A percentile compares a stretch with the other conserved stretches of the same genome.
These are phyloP conservation scores for Eremophila alpestris DNA, from an alignment of 2,797 vertebrate genomes.

Conservation along the genomic window DNA sequence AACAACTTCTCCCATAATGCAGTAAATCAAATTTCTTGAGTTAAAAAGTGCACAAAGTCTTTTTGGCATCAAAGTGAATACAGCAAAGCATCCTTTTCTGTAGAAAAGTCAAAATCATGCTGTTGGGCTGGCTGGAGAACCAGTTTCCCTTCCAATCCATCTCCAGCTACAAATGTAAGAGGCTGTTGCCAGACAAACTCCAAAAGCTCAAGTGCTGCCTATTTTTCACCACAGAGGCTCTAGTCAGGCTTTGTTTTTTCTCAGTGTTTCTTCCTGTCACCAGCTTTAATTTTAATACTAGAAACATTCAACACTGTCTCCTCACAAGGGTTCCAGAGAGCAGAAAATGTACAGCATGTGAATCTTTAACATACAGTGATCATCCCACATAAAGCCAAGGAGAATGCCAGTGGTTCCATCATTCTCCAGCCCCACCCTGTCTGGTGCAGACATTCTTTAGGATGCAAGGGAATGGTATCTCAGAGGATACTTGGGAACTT, in stretches of 20 bases:
- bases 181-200: background rate
- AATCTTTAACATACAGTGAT: background rate
- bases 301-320: background rate
- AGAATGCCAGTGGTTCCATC: background rate
- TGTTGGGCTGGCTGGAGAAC: background rate
- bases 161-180: background rate
- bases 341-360: background rate
- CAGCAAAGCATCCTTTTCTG: background rate
- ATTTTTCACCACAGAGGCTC: background rate
- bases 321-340: background rate
- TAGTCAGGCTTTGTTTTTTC: background rate
- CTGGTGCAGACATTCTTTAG: background rate
- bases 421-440: background rate
- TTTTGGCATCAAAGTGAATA: background rate
- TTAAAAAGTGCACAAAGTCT: background rate
- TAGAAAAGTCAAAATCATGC: background rate
- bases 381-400: background rate
- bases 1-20: background rate
- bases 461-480: background rate
- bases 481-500: constrained; percentile 22
- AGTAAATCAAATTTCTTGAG: background rate
- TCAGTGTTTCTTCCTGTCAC: background rate
- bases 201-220: background rate
- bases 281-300: background rate
- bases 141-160: background rate